Base-by-base conservation (phyloP, 2,113 vertebrate genomes). In the Eubucco bourcierii region DNA sequence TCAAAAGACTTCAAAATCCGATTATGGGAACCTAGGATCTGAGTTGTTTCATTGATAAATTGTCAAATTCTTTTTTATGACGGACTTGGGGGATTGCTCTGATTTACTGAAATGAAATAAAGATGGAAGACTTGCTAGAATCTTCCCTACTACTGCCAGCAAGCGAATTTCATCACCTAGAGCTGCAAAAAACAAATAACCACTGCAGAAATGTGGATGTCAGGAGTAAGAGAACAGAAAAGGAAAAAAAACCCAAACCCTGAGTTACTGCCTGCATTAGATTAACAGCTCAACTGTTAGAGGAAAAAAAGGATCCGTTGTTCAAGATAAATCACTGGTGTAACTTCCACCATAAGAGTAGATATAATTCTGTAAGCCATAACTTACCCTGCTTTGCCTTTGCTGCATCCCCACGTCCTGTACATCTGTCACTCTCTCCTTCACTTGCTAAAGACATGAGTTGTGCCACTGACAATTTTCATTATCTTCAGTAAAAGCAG, bases 321-420 rank as follows among this genome's bases (percentile, higher is more conserved):
- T 88, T 88, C 88, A 94, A 96, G 94, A 87, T 68, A 91, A 90
- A 80, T 80, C n/a, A 68, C 10, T 59, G 56, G 55, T 90, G 31
- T 84, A 84, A 91, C 64, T 87, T 95, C 80, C 77, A 61, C 61
- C 80, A 79, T 63, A 95, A 74, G 63, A 65, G 33, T 59, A 84
- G 4, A 6, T 50, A 82, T 52, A 72, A 8, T 90, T 94, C 80
- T 68, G 39, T 80, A 88, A 58, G 19, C 60, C 64, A 63, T 70
- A 90, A 74, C 5, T 88, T 87, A 88, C 7, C 33, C 16, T 88
- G 28, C 15, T 92, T 90, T 92, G 80, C 84, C 64, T 93, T 61
- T 74, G 15, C 46, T 87, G 21, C n/a, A 60, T 93, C 91, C 53
- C 58, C 39, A 37, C 80, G 78, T 46, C 63, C 72, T 88, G n/a